Evolutionary conservation across 2,113 vertebrate species (phyloP), one percentile per base, ranked within the genome.

Genomic region (Salvelinus sp.): DNA sequence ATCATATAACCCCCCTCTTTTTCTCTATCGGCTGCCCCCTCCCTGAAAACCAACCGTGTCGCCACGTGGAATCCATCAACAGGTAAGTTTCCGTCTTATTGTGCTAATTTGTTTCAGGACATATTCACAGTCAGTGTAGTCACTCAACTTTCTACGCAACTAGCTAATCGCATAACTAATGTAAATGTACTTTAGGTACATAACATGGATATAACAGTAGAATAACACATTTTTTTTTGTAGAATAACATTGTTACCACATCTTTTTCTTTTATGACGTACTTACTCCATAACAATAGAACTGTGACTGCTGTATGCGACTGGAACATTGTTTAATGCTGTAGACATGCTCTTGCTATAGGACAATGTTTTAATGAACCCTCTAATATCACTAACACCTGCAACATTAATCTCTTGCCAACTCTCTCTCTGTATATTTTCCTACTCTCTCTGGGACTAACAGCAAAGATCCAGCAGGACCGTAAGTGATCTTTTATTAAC

Each of bases 391-490:
- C 67, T 73, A 76, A 76, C 69, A 2, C 5, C 50, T 16, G 12
- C 50, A 14, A 54, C 16, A 54, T 86, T 78, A 76, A 82, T 69
- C 72, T 86, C 6, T 58, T 47, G 86, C 72, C 82, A 86, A 80
- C 30, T 33, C 5, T 33, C 30, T 33, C 28, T 30, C 65, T 82
- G 84, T 7, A 23, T n/a, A 84, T 64, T 27, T 79, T 74, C 79
- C 84, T 44, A 73, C 47, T 76, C 14, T 50, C 78, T 71, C 76
- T 28, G 92, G 96, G 94, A 96, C 94, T 96, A 94, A 96, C 96
- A 99, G 97, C 96, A 93, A 97, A 89, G 92, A 97, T 99, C 95
- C 96, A 94, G 90, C 95, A 94, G 70, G 94, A 96, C 89, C 73
- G 97, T 99, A 96, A 99, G 97, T 99, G 33, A 76, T 76, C 79